phyloP scores from a whole-genome alignment of 2,888 invertebrate genomes.

The Nomada hirtipes region DNA sequence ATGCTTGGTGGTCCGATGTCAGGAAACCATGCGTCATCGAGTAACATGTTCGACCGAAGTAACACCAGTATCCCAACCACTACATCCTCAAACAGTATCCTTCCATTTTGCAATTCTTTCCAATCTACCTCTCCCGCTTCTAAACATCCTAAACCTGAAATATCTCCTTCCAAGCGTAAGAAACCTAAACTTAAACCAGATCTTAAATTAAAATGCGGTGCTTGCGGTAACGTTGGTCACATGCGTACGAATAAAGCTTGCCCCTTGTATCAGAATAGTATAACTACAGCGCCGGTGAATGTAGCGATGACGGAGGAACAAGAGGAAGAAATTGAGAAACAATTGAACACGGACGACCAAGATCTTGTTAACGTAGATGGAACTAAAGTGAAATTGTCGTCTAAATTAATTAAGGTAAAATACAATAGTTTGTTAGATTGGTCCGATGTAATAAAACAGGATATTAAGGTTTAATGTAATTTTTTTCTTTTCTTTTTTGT shows the following conservation, averaged over 20 bases:
- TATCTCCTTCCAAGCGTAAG: slow-evolving; percentile 88
- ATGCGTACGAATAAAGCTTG: slow-evolving; percentile 98
- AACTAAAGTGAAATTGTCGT: slow-evolving; percentile 95
- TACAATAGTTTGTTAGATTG: too few species aligned
- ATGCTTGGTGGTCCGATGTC: slow-evolving; percentile 85
- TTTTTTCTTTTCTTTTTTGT: slow-evolving; percentile 71
- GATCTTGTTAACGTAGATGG: slow-evolving; percentile 97
- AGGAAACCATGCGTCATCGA: slow-evolving; percentile 48
- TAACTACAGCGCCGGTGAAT: slow-evolving; percentile 86
- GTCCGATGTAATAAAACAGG: background rate
- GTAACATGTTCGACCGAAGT: slow-evolving; percentile 74
- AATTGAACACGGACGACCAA: slow-evolving; percentile 92
- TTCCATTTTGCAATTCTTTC: slow-evolving; percentile 76
- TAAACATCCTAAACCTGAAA: slow-evolving; percentile 76
- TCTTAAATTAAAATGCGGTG: slow-evolving; percentile 97
- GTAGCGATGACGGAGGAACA: slow-evolving; percentile 92
- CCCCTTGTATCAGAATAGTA: slow-evolving; percentile 93
- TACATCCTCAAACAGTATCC: slow-evolving; percentile 78
- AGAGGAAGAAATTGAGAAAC: slow-evolving; percentile 92
- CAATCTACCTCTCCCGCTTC: slow-evolving; percentile 74
- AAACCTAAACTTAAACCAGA: slow-evolving; percentile 95
- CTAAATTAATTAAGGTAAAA: slow-evolving; percentile 92
- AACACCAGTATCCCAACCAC: slow-evolving; percentile 74
- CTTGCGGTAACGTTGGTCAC: slow-evolving; percentile 95
- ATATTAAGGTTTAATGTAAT: slow-evolving; percentile 6